Evolutionary conservation across 2,113 vertebrate species (phyloP).

Genomic region (Melanotaenia duboulayi): DNA sequence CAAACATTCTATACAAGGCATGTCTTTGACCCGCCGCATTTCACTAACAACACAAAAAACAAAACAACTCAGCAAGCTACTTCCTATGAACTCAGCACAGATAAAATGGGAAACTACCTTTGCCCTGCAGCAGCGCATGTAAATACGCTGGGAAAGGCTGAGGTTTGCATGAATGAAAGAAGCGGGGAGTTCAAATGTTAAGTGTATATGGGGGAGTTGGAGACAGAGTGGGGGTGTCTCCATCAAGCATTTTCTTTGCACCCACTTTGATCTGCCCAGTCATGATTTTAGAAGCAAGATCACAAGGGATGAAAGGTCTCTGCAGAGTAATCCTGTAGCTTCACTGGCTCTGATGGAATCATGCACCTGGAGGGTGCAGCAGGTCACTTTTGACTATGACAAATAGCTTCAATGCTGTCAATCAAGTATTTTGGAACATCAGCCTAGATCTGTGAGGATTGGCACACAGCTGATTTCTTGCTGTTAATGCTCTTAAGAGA

Average conservation of each 20-base stretch:
- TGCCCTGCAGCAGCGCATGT: slow-evolving; percentile 65
- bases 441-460: not conserved
- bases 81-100: slow-evolving; percentile 75
- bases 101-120: slow-evolving; percentile 65
- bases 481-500: not conserved
- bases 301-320: slow-evolving; percentile 42
- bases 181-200: slow-evolving; percentile 76
- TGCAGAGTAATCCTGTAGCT: slow-evolving; percentile 13
- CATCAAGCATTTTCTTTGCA: slow-evolving; percentile 65
- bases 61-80: slow-evolving; percentile 81
- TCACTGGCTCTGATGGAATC: slow-evolving; percentile 28
- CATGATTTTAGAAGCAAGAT: slow-evolving; percentile 65
- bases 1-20: slow-evolving; percentile 62
- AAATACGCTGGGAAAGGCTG: slow-evolving; percentile 73
- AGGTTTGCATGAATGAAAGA: slow-evolving; percentile 66
- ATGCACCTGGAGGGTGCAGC: not conserved
- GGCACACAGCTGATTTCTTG: not conserved
- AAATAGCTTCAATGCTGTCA: not conserved
- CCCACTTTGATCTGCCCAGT: slow-evolving; percentile 77
- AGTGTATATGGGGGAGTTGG: slow-evolving; percentile 62
- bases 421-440: not conserved
- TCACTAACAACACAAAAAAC: slow-evolving; percentile 86
- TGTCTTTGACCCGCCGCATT: slow-evolving; percentile 83
- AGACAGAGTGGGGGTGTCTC: slow-evolving; percentile 39
- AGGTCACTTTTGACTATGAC: not conserved